Percentiles rank a stretch among this genome's conserved stretches.
Evolutionary conservation across 2,888 invertebrate genomes (phyloP).

Genomic region (Seira ritae): DNA sequence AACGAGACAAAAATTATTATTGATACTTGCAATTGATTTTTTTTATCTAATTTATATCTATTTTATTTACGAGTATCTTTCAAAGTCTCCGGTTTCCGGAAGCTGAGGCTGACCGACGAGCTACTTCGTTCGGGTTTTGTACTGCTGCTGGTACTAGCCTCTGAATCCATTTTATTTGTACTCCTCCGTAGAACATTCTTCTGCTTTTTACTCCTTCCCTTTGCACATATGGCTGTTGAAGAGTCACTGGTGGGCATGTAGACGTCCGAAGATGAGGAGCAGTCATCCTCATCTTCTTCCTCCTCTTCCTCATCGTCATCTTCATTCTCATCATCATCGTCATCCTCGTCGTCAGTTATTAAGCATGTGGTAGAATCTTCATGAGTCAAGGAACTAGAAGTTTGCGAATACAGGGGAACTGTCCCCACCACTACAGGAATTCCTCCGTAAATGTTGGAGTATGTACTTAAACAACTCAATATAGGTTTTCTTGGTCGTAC

Average conservation of each 20-base stretch:
- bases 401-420: slow-evolving; percentile 57
- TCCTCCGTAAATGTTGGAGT: slow-evolving; percentile 57
- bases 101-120: slow-evolving; percentile 48
- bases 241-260: slow-evolving; percentile 63
- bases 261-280: slow-evolving; percentile 54
- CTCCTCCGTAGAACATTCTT: slow-evolving; percentile 34
- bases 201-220: slow-evolving; percentile 69
- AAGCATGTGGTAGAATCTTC: slow-evolving; percentile 58
- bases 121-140: slow-evolving; percentile 53
- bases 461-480: slow-evolving; percentile 60
- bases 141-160: slow-evolving; percentile 53
- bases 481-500: slow-evolving; percentile 65
- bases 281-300: slow-evolving; percentile 58
- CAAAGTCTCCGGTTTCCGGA: slow-evolving; percentile 41
- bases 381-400: slow-evolving; percentile 58
- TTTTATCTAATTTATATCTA: too few relatives aligned
- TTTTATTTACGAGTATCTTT: slow-evolving; percentile 47
- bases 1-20: too few relatives aligned
- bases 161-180: slow-evolving; percentile 52
- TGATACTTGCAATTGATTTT: too few relatives aligned
- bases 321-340: slow-evolving; percentile 42
- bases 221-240: slow-evolving; percentile 45
- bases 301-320: slow-evolving; percentile 53
- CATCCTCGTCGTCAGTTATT: slow-evolving; percentile 45
- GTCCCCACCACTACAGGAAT: slow-evolving; percentile 64